Base-by-base conservation (phyloP, 2,888 invertebrate genomes). In the Diogma glabrata region DNA sequence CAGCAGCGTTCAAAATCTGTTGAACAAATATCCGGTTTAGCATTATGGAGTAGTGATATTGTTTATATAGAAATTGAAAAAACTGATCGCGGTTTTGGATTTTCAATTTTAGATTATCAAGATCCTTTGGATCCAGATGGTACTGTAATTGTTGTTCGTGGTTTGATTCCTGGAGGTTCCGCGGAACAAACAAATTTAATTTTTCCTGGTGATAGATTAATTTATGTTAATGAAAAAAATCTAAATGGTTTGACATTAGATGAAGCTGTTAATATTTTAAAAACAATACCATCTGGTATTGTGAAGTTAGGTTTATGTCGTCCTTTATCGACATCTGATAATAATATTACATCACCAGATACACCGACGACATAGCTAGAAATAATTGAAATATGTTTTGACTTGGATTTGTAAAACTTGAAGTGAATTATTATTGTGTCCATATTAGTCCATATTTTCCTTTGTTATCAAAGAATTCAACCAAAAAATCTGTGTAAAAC, bases 91-190 rank as follows among this genome's bases (percentile, higher is more conserved):
- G 99, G 99, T 49, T 82, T 99, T 55, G 99, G 99, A 56, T 99
- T 99, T 76, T 95, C 95, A 59, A 94, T 99, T 64, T 78, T 99
- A 57, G 99, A 93, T 72, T 93, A 93, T 72, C 93, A 93, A 79
- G 97, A 99, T 73, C 97, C 97, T 36, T 76, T 94, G 64, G 95
- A 97, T 74, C 82, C 92, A 52, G 84, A 85, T 62, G 90, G 93
- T 63, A 94, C 94, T 58, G 94, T 96, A 59, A 96, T 97, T 70
- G 95, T 97, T 56, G 92, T 97, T 60, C 81, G 95, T 61, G 95
- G 95, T 65, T 77, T 99, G 58, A 97, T 99, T 51, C 96, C 97
- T 26, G 94, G 95, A 52, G 99, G 99, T 28, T 88, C 92, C n/a
- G 99, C 99, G 14, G 93, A 95, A 72, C 81, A 84, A 58, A 92